These are phyloP conservation scores for Poeciliopsis prolifica DNA, from an alignment of 2,113 vertebrate genomes.

Conservation along the genomic window DNA sequence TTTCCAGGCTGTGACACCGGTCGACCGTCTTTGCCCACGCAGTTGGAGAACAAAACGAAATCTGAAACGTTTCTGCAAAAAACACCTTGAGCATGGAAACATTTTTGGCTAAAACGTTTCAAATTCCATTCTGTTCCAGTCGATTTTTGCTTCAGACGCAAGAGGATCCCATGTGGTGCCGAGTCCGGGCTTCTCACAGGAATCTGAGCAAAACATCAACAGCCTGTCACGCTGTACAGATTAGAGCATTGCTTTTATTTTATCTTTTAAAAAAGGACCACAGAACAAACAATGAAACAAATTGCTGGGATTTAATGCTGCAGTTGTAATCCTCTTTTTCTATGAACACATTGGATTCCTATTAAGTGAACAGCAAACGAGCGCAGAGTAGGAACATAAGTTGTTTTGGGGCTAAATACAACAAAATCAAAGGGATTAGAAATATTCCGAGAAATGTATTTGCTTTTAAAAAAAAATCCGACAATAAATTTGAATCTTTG, in stretches of 20 bases:
- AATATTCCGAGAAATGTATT: background rate
- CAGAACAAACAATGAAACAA: background rate
- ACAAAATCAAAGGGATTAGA: background rate
- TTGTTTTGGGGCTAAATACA: background rate
- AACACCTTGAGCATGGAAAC: conserved; percentile 83
- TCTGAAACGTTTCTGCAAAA: conserved; percentile 90
- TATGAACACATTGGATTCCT: background rate
- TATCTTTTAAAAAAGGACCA: background rate
- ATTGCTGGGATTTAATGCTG: background rate
- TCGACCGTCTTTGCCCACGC: conserved; percentile 31
- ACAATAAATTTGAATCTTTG: background rate
- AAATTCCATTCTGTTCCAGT: conserved; percentile 84
- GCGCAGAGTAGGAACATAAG: background rate
- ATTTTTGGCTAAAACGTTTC: conserved; percentile 89
- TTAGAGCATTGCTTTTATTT: background rate
- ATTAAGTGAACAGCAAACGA: conserved; percentile 6
- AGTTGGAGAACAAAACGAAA: conserved; percentile 82
- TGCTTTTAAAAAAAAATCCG: background rate
- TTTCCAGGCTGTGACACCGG: background rate
- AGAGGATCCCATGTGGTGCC: background rate
- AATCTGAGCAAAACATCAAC: background rate
- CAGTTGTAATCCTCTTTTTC: conserved; percentile 10
- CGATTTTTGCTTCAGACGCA: conserved; percentile 27
- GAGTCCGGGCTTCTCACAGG: background rate
- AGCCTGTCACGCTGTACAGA: background rate